Base-by-base conservation (phyloP, 2,888 invertebrate species). In the Theodoxus fluviatilis region DNA sequence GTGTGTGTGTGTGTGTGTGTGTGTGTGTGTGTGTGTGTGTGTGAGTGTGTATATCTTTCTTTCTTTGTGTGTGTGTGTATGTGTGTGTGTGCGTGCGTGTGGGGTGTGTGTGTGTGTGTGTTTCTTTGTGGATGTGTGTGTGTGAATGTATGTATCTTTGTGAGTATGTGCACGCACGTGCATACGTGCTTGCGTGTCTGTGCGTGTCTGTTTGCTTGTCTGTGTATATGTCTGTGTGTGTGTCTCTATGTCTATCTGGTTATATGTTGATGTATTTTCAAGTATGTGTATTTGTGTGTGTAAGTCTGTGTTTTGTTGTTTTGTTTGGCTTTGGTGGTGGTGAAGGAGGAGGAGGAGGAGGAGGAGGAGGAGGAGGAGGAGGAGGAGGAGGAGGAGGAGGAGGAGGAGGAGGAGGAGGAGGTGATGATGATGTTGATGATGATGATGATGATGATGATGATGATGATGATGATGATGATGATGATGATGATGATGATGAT, bases 361-460 rank as follows among this genome's bases (percentile, higher is more conserved):
- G 2, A 12, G 31, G 52, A 49, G 3, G n/a, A 28, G 18, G 18
- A 67, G 28, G n/a, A 33, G 35, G 28, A 43, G 31, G 43, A 37
- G n/a, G 18, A 57, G 9, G 59, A 43, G 9, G 35, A 33, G 55
- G 43, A 1, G 67, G 0, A 18, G 35, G 37, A n/a, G 63, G 33
- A 22, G 69, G 64, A n/a, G 7, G 49, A 59, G 63, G 28, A 18
- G 33, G 37, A n/a, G 68, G 59, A 31, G 59, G 25, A 31, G 35
- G 37, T 33, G 59, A 37, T 61, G 37, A 57, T 55, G 37, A 59
- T 59, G 35, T 22, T 61, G 22, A 12, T 59, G 59, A 35, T 59
- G 68, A 35, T 33, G 68, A 68, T 68, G 68, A 68, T 59, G 68
- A 68, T 68, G 52, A 68, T 69, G 69, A 69, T 69, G 69, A 69